These are phyloP conservation scores for Erpetoichthys calabaricus DNA, from an alignment of 2,797 vertebrate species.

Conservation along the genomic window DNA sequence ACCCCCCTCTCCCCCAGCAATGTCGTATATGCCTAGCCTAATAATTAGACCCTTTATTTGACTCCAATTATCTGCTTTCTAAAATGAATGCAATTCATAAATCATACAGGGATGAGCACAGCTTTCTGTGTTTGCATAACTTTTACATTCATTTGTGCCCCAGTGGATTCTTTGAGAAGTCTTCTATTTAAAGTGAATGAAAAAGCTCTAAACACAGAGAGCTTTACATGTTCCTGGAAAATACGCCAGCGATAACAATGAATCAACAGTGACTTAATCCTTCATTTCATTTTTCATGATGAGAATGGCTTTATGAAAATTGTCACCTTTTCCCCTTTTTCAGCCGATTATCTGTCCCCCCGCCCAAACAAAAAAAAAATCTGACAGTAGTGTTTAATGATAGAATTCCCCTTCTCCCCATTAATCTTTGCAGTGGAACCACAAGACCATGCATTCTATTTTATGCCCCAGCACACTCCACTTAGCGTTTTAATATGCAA, in stretches of 20 bases:
- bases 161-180: conserved; percentile 19
- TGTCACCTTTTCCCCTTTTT: conserved; percentile 20
- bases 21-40: no score
- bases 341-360: conserved; percentile 29
- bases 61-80: no score
- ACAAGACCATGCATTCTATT: background rate
- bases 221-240: conserved; percentile 15
- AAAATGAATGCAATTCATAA: no score
- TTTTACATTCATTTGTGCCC: conserved; percentile 28
- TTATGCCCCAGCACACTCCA: background rate
- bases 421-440: background rate
- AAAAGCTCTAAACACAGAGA: conserved; percentile 5
- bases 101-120: no score
- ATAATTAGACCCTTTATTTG: no score
- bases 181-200: conserved; percentile 16
- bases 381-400: conserved; percentile 1
- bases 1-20: no score
- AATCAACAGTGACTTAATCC: conserved; percentile 29
- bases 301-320: conserved; percentile 27
- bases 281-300: conserved; percentile 33
- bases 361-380: no score
- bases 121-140: background rate
- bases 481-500: no score
- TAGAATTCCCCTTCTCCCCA: conserved; percentile 20
- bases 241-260: conserved; percentile 22